phyloP scores from a whole-genome alignment of 2,888 invertebrate genomes.

The Podotricha telesiphe region DNA sequence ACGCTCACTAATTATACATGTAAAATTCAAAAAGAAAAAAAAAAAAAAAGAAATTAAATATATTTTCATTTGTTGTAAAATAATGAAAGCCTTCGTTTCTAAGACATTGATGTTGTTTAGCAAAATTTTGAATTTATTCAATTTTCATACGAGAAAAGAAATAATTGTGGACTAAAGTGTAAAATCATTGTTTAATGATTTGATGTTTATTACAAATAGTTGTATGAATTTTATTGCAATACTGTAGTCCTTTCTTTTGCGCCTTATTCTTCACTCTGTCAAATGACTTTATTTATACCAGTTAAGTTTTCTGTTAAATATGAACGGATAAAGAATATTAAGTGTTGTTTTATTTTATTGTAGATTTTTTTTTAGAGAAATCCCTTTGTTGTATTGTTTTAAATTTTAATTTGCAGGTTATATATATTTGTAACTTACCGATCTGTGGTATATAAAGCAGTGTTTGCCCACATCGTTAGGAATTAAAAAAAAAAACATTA shows the following conservation, averaged over 20 bases:
- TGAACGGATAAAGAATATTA: slow-evolving; percentile 44
- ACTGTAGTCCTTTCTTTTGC: slow-evolving; percentile 29
- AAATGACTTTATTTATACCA: slow-evolving; percentile 44
- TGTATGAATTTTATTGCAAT: slow-evolving; percentile 32
- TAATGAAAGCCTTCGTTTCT: slow-evolving; percentile 1
- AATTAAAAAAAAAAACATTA: too few relatives aligned
- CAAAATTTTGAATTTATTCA: slow-evolving; percentile 10
- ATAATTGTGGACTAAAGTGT: slow-evolving; percentile 2
- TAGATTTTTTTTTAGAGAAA: too few relatives aligned
- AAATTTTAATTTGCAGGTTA: too few relatives aligned
- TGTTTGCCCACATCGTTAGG: too few relatives aligned
- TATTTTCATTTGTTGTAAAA: slow-evolving; percentile 8
- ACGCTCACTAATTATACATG: neutral
- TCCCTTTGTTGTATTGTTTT: too few relatives aligned
- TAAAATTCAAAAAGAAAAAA: neutral
- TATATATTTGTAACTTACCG: too few relatives aligned
- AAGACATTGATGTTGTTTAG: slow-evolving; percentile 20
- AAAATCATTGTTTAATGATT: slow-evolving; percentile 2
- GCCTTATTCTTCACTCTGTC: slow-evolving; percentile 42
- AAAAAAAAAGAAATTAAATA: too few relatives aligned
- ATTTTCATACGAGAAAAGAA: neutral
- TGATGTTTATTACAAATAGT: slow-evolving; percentile 28
- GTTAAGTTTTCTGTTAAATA: slow-evolving; percentile 46
- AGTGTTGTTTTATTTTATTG: slow-evolving; percentile 45
- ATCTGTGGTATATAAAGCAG: too few relatives aligned